Conservation (phyloP, 2,797 vertebrate genomes). For the Chelon auratus region DNA sequence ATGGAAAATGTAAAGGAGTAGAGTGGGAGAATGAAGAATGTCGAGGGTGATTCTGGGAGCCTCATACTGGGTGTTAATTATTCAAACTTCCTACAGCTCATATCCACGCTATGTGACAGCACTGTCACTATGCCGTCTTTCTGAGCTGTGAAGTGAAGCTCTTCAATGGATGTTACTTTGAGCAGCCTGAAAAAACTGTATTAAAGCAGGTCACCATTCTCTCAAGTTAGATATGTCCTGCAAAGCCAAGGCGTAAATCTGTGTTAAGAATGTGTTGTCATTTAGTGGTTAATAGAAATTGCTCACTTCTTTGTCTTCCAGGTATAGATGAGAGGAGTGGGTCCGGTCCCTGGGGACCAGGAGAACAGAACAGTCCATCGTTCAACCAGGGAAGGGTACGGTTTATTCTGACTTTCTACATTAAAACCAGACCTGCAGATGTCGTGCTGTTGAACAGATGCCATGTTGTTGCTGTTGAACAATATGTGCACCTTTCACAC, state of each 20-base stretch:
- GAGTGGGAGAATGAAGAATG: constrained; percentile 77
- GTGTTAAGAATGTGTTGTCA: constrained; percentile 20
- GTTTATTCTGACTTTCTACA: constrained; percentile 11
- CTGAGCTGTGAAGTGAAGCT: constrained; percentile 64
- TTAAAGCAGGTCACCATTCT: constrained; percentile 63
- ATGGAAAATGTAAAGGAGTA: constrained; percentile 77
- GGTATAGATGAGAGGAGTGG: constrained; percentile 92
- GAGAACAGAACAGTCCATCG: constrained; percentile 90
- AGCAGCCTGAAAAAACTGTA: constrained; percentile 50
- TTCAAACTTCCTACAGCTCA: constrained; percentile 83
- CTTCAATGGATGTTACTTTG: constrained; percentile 55
- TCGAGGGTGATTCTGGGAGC: constrained; percentile 76
- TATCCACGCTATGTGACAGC: constrained; percentile 76
- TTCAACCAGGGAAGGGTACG: constrained; percentile 93
- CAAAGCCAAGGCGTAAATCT: constrained; percentile 26
- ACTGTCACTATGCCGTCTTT: constrained; percentile 70
- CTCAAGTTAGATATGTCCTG: constrained; percentile 52
- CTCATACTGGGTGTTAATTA: constrained; percentile 82
- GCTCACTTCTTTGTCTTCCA: constrained; percentile 72
- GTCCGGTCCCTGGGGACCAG: constrained; percentile 90
- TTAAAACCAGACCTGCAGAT: constrained; percentile 10
- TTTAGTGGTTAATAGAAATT: constrained; percentile 26
- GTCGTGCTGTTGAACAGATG: neutral
- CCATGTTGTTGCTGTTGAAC: too few relatives aligned
- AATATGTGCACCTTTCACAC: neutral